phyloP scores from a whole-genome alignment of 53 echinoderm and acorn worm genomes.

The Echinarachnius parma region DNA sequence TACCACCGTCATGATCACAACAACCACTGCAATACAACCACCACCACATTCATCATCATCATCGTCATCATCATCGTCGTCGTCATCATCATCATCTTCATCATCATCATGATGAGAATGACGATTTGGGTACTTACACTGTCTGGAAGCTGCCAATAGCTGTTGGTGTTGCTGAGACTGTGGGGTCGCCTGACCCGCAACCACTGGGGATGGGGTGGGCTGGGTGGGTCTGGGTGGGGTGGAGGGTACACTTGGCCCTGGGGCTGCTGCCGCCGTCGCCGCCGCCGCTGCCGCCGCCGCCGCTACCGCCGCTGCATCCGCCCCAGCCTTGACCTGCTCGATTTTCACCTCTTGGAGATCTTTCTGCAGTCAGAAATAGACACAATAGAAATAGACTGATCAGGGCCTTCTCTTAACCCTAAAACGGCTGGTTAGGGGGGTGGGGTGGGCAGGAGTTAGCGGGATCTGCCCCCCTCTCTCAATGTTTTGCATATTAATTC shows the following conservation, averaged over 20 bases:
- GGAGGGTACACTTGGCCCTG: slow-evolving; percentile 14
- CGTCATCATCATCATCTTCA: too few species aligned
- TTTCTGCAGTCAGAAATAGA: slow-evolving; percentile 15
- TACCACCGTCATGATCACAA: too few species aligned
- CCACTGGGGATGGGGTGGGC: slow-evolving; percentile 23
- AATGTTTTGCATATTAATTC: too few species aligned
- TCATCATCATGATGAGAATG: too few species aligned
- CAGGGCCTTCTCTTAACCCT: too few species aligned
- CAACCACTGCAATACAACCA: too few species aligned
- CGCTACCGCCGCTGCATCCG: slow-evolving; percentile 23
- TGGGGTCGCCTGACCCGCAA: slow-evolving; percentile 17
- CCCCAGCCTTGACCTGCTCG: slow-evolving; percentile 30
- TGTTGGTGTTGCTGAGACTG: background rate
- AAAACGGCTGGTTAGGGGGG: too few species aligned
- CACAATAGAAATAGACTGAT: background rate
- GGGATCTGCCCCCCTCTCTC: too few species aligned
- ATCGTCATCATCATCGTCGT: too few species aligned
- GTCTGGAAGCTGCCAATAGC: slow-evolving; percentile 13
- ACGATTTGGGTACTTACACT: slow-evolving; percentile 16
- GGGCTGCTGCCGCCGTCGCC: background rate
- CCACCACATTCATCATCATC: too few species aligned
- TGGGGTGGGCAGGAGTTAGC: too few species aligned
- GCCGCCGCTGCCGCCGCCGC: slow-evolving; percentile 5
- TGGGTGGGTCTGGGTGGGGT: slow-evolving; percentile 37
- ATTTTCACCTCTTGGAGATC: slow-evolving; percentile 64